Percentiles rank a stretch among this genome's conserved stretches.
Evolutionary conservation across 1,140 invertebrate species (phyloP).

Genomic region (Psix sp.): DNA sequence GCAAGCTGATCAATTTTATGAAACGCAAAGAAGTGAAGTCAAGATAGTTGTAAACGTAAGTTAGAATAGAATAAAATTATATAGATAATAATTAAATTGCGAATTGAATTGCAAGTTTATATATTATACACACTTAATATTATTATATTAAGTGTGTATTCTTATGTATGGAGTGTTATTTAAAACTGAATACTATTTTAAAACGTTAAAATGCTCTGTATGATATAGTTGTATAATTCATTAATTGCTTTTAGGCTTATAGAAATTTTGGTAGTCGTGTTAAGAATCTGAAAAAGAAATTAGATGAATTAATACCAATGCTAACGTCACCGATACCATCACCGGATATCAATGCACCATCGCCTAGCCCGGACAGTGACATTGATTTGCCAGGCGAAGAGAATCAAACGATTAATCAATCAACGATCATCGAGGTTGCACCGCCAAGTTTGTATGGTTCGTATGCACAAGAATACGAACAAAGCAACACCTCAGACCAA

Average conservation of each 20-base stretch:
- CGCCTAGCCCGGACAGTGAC: slow-evolving; percentile 88
- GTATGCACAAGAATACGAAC: slow-evolving; percentile 73
- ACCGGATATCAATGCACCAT: slow-evolving; percentile 88
- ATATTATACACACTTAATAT: no score
- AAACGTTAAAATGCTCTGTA: no score
- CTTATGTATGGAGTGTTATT: no score
- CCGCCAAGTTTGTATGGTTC: slow-evolving; percentile 73
- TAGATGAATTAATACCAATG: slow-evolving; percentile 86
- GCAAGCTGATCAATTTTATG: slow-evolving; percentile 90
- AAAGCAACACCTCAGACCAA: slow-evolving; percentile 66
- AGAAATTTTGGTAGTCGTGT: slow-evolving; percentile 93
- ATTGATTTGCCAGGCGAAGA: slow-evolving; percentile 82
- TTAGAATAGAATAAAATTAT: no score
- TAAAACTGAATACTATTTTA: no score
- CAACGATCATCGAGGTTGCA: slow-evolving; percentile 69
- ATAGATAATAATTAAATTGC: slow-evolving; percentile 14
- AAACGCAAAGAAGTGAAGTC: slow-evolving; percentile 92
- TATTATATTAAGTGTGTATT: no score
- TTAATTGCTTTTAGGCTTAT: slow-evolving; percentile 84
- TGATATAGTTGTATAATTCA: no score
- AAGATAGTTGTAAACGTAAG: slow-evolving; percentile 95
- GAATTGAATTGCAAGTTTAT: neutral
- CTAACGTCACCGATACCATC: slow-evolving; percentile 83
- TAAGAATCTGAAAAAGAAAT: slow-evolving; percentile 88
- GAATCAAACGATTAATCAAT: slow-evolving; percentile 63